A percentile compares a stretch with the other conserved stretches of the same genome.
Evolutionary conservation across 1,140 invertebrate species (phyloP).

Genomic region (Ylistrum balloti): DNA sequence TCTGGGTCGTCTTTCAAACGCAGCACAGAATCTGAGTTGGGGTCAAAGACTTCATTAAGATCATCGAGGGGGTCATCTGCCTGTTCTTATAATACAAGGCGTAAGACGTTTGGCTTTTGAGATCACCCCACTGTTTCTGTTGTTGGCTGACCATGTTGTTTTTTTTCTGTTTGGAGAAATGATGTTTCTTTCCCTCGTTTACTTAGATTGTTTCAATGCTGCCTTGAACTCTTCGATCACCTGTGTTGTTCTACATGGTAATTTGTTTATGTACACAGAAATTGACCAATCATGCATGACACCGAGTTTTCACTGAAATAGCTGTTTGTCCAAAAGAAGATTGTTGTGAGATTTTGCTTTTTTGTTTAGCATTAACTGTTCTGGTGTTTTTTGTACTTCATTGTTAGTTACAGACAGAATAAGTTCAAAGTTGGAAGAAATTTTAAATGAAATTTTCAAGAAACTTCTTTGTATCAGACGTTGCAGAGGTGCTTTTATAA

Average conservation of each 20-base stretch:
- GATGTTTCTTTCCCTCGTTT: background rate
- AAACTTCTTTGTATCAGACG: no score
- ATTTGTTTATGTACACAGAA: background rate
- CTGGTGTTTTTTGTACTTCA: no score
- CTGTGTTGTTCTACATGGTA: background rate
- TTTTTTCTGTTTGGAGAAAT: background rate
- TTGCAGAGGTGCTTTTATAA: no score
- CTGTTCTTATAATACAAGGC: background rate
- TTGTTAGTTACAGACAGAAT: no score
- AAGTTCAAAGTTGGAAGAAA: no score
- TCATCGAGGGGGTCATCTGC: conserved; percentile 47
- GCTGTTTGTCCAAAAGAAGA: background rate
- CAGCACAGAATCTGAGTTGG: conserved; percentile 24
- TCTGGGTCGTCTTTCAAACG: background rate
- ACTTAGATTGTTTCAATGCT: background rate
- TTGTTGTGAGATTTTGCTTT: background rate
- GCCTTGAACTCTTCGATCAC: background rate
- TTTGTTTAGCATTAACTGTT: background rate
- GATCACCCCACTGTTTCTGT: background rate
- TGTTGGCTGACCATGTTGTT: conserved; percentile 28
- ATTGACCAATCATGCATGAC: background rate
- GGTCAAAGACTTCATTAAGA: conserved; percentile 52
- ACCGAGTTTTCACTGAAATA: no score
- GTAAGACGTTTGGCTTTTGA: conserved; percentile 10
- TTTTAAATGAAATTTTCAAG: no score